Evolutionary conservation across 2,888 invertebrate species (phyloP).

Genomic region (Hemistola chrysoprasaria): DNA sequence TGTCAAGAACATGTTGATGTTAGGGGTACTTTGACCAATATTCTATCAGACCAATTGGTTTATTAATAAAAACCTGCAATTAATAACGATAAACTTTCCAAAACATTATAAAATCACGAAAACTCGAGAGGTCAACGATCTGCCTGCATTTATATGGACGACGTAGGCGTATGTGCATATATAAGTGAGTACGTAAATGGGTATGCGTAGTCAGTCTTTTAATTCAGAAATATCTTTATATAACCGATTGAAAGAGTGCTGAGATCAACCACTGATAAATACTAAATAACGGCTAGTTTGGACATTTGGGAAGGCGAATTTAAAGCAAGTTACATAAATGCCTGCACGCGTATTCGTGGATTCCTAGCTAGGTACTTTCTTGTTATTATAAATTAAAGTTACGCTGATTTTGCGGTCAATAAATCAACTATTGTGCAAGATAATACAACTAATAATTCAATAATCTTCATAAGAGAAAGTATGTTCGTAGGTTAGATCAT

Average conservation of each 20-base stretch:
- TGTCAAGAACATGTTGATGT: too few species aligned
- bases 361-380: too few species aligned
- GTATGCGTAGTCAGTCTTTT: too few species aligned
- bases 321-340: slow-evolving; percentile 14
- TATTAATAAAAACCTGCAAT: too few species aligned
- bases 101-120: slow-evolving; percentile 36
- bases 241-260: slow-evolving; percentile 20
- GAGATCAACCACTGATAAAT: slow-evolving; percentile 31
- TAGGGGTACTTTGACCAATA: too few species aligned
- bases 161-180: slow-evolving; percentile 28
- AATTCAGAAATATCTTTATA: slow-evolving; percentile 39
- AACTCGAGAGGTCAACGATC: slow-evolving; percentile 59
- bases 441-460: background rate
- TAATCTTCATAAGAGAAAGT: background rate
- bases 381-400: too few species aligned
- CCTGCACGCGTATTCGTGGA: background rate
- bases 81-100: background rate
- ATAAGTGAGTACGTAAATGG: slow-evolving; percentile 28
- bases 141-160: slow-evolving; percentile 24
- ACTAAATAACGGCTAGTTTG: slow-evolving; percentile 27
- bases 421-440: background rate
- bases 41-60: too few species aligned
- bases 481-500: background rate
- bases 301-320: slow-evolving; percentile 24
- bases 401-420: background rate